Base-by-base conservation (phyloP, 2,113 vertebrate genomes). In the Hippocampus abdominalis region DNA sequence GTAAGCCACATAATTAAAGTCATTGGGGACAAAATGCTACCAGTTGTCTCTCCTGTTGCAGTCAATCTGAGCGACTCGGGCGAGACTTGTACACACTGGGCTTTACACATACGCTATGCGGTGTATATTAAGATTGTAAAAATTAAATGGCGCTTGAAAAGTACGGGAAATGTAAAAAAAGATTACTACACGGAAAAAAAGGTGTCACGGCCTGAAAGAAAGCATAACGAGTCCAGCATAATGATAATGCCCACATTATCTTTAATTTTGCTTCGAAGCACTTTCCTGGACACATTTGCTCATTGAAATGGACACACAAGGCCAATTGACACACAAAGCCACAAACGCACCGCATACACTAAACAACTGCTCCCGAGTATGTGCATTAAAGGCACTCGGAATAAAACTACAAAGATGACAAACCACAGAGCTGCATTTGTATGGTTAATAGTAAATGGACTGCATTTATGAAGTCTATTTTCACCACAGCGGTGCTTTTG, bases 1-100 rank as follows among this genome's bases (percentile, higher is more conserved):
- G 69, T 71, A 27, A 75, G 51, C 66, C 73, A 48, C 78, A 80
- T 82, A 80, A 86, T 86, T 82, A 81, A 79, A 81, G 71, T 49
- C 71, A 63, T 74, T 81, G 25, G 62, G 75, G 66, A 77, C 64
- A 76, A 81, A 82, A 80, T 40, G 64, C 36, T 70, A 71, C 75
- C 72, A 75, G 73, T 70, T 86, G 82, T 76, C 56, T 72, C 51
- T 46, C 20, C 77, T 85, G 84, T 71, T 72, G 75, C 64, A 78
- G 71, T 86, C 80, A 79, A 68, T 87, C 80, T 74, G 57, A 71
- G 59, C 74, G 29, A 76, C 46, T 46, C 44, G n/a, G 60, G 27
- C 64, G 40, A 68, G 60, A 39, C 44, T 44, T 46, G 59, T 69
- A 13, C 46, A 39, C 65, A 67, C 10, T 36, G 48, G 12, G 48